These are phyloP conservation scores for Cheilosia vernalis DNA, from an alignment of 2,888 invertebrate genomes.

Conservation along the genomic window DNA sequence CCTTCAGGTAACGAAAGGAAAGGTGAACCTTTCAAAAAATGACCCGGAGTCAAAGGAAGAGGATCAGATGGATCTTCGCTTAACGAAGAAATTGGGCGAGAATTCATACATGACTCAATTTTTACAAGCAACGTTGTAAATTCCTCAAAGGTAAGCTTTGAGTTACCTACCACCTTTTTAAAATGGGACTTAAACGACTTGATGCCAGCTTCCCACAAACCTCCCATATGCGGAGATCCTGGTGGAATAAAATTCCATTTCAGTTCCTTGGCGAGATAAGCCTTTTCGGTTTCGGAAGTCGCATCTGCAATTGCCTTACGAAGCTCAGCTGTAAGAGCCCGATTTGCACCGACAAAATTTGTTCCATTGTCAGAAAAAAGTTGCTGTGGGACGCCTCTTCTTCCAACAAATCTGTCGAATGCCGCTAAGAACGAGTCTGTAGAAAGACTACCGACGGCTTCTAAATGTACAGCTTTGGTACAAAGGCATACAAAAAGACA, in stretches of 20 bases:
- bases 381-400: slow-evolving; percentile 43
- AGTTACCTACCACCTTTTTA: too few relatives aligned
- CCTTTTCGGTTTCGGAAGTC: slow-evolving; percentile 16
- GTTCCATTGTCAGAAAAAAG: slow-evolving; percentile 17
- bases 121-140: too few relatives aligned
- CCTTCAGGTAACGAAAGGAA: slow-evolving; percentile 20
- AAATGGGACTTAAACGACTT: too few relatives aligned
- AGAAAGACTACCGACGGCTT: slow-evolving; percentile 44
- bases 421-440: slow-evolving; percentile 40
- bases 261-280: background rate
- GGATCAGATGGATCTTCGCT: slow-evolving; percentile 1
- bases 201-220: background rate
- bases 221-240: too few relatives aligned
- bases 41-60: slow-evolving; percentile 13
- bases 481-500: slow-evolving; percentile 53
- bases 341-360: slow-evolving; percentile 50
- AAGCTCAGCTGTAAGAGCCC: background rate
- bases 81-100: slow-evolving; percentile 1
- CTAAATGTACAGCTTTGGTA: slow-evolving; percentile 55
- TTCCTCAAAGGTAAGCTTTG: too few relatives aligned
- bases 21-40: slow-evolving; percentile 24
- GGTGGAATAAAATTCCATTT: background rate
- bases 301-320: slow-evolving; percentile 15
- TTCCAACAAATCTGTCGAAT: slow-evolving; percentile 45
- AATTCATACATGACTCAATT: too few relatives aligned